Evolutionary conservation across 2,888 invertebrate species (phyloP), one percentile per base, ranked within the genome.

Genomic region (Malachius bipustulatus): DNA sequence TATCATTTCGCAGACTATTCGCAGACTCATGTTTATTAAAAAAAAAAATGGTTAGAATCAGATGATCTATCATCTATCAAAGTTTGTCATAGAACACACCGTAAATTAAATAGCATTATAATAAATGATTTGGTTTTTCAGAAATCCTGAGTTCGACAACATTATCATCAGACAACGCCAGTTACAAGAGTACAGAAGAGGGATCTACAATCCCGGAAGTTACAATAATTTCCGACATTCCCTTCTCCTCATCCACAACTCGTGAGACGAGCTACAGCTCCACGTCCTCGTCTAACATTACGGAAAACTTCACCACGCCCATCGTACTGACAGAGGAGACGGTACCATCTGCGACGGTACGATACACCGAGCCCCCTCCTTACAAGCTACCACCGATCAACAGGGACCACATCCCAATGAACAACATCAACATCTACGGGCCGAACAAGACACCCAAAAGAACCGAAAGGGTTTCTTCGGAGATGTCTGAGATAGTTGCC

Each of bases 401-500:
- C 2, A 54, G 56, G 8, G 58, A 62, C 14, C 58, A 55, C 35
- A 56, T 51, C 6, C 55, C 52, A 28, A 40, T 51, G 30, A 39
- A 33, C 13, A 39, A 30, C 19, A 38, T 33, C 14, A n/a, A n/a
- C n/a, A n/a, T 19, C n/a, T 58, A 58, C 46, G 55, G 58, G 3
- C 57, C 61, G 9, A 52, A 57, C n/a, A 56, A 60, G 14, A 54
- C 59, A 2, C 57, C 62, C 11, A 60, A 54, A 34, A 52, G 55
- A 30, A 52, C 64, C 39, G 67, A 70, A 30, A 59, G 73, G 41
- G 73, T 75, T 44, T 75, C 69, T 39, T 76, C 79, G 8, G 77
- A 79, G 50, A 76, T 77, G 34, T 77, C 78, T 19, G 80, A 80
- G 52, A 76, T 76, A 51, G 75, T 77, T 1, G 81, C 82, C 3